Evolutionary conservation across 2,113 vertebrate species (phyloP).

Genomic region (Trinectes maculatus): DNA sequence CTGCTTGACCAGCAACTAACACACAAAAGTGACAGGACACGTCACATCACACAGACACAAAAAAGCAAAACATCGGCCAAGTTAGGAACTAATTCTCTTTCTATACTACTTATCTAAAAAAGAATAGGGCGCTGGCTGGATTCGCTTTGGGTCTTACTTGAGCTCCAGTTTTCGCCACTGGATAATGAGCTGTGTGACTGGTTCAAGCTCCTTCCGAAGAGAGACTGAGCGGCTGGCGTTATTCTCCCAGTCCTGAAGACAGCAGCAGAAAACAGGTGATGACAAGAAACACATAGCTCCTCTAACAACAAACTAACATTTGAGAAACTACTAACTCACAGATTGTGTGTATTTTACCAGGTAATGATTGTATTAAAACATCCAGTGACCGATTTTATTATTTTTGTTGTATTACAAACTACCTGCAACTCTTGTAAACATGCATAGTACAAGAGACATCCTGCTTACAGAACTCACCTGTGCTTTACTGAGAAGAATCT

Average conservation of each 20-base stretch:
- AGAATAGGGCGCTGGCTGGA: neutral
- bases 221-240: conserved; percentile 91
- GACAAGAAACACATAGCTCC: neutral
- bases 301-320: neutral
- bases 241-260: conserved; percentile 93
- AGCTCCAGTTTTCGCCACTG: conserved; percentile 95
- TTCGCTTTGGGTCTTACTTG: conserved; percentile 79
- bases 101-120: neutral
- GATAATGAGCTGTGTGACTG: conserved; percentile 91
- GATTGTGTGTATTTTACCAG: neutral
- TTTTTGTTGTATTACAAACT: neutral
- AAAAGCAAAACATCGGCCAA: neutral
- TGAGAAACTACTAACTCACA: neutral
- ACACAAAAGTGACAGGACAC: conserved; percentile 6
- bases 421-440: neutral
- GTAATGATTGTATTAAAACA: neutral
- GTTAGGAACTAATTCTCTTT: neutral
- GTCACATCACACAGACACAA: neutral
- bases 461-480: conserved; percentile 82
- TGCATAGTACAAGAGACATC: neutral
- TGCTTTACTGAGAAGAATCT: conserved; percentile 94
- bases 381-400: neutral
- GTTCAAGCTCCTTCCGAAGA: conserved; percentile 88
- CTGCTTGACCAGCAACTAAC: conserved; percentile 94
- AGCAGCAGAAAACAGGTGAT: neutral